Evolutionary conservation across 2,797 vertebrate genomes (phyloP).

Genomic region (Thunnus albacares): DNA sequence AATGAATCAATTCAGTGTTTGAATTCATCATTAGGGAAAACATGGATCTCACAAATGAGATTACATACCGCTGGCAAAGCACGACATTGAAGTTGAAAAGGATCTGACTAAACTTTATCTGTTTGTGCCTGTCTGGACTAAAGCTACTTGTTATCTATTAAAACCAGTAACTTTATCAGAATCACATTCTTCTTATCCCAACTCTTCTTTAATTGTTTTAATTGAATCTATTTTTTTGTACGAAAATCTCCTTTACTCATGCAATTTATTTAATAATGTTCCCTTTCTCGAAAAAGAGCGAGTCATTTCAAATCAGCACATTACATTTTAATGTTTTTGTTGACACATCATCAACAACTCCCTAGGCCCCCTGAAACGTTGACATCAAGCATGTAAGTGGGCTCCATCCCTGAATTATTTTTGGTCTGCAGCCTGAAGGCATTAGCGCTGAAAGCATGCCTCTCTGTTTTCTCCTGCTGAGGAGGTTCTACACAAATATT

Average conservation of each 20-base stretch:
- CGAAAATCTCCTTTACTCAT: not conserved
- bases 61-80: constrained; percentile 33
- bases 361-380: constrained; percentile 41
- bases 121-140: constrained; percentile 8
- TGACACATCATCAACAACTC: constrained; percentile 37
- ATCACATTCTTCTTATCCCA: not conserved
- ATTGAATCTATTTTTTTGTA: not conserved
- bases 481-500: constrained; percentile 78
- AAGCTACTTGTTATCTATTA: not conserved
- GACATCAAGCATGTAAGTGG: constrained; percentile 52
- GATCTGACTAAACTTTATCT: constrained; percentile 36
- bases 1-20: constrained; percentile 62
- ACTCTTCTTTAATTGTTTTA: not conserved
- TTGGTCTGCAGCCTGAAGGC: constrained; percentile 64
- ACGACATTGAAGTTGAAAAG: constrained; percentile 5
- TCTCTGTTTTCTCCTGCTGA: constrained; percentile 60
- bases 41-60: constrained; percentile 58
- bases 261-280: not conserved
- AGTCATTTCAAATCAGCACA: constrained; percentile 23
- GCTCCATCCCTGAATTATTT: constrained; percentile 63
- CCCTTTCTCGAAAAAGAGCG: constrained; percentile 3
- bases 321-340: constrained; percentile 45
- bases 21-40: constrained; percentile 52
- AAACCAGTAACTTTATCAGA: not conserved
- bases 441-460: constrained; percentile 67